phyloP scores from a whole-genome alignment of 2,888 invertebrate species.

The Dimorphilus gyrociliatus region DNA sequence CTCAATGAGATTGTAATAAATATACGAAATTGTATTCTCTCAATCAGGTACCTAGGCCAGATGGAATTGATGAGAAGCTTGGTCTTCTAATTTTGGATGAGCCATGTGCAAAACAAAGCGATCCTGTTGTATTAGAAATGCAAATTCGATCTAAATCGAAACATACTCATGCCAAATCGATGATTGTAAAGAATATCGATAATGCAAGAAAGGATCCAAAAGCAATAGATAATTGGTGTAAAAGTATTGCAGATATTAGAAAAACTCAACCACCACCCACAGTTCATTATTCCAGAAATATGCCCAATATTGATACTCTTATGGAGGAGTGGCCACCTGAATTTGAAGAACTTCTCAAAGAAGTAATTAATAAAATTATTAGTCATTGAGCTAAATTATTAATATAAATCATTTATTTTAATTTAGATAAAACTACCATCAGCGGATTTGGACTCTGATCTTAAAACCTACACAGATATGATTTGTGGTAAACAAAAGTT shows the following conservation, averaged over 20 bases:
- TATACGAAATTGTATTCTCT: background rate
- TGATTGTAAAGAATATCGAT: conserved; percentile 56
- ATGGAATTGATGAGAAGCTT: conserved; percentile 47
- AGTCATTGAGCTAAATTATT: too few relatives aligned
- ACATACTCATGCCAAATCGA: conserved; percentile 48
- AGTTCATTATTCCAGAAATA: conserved; percentile 65
- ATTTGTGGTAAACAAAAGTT: conserved; percentile 53
- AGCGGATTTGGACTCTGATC: conserved; percentile 53
- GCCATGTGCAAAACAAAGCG: conserved; percentile 84
- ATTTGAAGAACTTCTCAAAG: conserved; percentile 61
- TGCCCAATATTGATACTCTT: conserved; percentile 80
- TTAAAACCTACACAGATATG: conserved; percentile 62
- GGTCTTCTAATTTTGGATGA: conserved; percentile 75
- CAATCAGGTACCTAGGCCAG: conserved; percentile 49
- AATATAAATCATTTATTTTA: too few relatives aligned
- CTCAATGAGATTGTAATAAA: too few relatives aligned
- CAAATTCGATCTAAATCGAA: conserved; percentile 61
- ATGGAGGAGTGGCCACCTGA: conserved; percentile 89
- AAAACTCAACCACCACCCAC: conserved; percentile 69
- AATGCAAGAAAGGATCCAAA: conserved; percentile 61
- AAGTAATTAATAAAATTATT: conserved; percentile 22
- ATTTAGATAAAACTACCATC: conserved; percentile 55
- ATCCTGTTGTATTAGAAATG: conserved; percentile 52
- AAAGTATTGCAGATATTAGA: conserved; percentile 79
- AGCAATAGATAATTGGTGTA: conserved; percentile 89